Percentiles rank a stretch among this genome's conserved stretches.
These are phyloP conservation scores for Setipinna tenuifilis DNA, from an alignment of 2,797 vertebrate genomes.

Conservation along the genomic window DNA sequence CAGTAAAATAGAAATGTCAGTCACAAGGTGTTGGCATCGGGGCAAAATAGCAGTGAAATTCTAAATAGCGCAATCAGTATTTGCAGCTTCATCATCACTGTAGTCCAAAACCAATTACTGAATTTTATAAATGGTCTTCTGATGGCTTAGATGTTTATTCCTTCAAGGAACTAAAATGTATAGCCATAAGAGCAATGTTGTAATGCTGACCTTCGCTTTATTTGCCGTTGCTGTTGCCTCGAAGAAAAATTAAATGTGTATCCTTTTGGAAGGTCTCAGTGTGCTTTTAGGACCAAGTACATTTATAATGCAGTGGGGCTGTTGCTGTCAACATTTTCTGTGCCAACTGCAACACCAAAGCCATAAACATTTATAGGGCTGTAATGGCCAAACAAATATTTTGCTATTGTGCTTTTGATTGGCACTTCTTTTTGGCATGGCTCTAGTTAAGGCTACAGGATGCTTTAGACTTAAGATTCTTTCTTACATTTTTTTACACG, in stretches of 20 bases:
- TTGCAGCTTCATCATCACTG: not conserved
- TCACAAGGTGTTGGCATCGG: not conserved
- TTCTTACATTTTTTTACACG: not conserved
- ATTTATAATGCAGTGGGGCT: not conserved
- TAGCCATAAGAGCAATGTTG: not conserved
- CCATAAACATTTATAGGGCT: not conserved
- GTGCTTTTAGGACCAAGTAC: not conserved
- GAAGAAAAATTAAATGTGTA: not conserved
- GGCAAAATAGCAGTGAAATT: not conserved
- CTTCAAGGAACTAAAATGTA: not conserved
- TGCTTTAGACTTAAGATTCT: too few species aligned
- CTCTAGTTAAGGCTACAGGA: too few species aligned
- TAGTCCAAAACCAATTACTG: not conserved
- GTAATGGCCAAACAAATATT: not conserved
- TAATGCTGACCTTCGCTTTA: not conserved
- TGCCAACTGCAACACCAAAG: not conserved
- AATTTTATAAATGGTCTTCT: not conserved
- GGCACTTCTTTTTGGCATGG: not conserved
- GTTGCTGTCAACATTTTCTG: not conserved
- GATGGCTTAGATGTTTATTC: not conserved
- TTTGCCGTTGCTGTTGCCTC: not conserved
- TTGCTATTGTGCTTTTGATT: not conserved
- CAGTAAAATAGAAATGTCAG: conserved; percentile 20
- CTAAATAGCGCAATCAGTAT: not conserved
- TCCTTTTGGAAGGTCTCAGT: not conserved